Evolutionary conservation across 2,797 vertebrate genomes (phyloP), one percentile per base, ranked within the genome.

Genomic region (Halcyon leucocephala): DNA sequence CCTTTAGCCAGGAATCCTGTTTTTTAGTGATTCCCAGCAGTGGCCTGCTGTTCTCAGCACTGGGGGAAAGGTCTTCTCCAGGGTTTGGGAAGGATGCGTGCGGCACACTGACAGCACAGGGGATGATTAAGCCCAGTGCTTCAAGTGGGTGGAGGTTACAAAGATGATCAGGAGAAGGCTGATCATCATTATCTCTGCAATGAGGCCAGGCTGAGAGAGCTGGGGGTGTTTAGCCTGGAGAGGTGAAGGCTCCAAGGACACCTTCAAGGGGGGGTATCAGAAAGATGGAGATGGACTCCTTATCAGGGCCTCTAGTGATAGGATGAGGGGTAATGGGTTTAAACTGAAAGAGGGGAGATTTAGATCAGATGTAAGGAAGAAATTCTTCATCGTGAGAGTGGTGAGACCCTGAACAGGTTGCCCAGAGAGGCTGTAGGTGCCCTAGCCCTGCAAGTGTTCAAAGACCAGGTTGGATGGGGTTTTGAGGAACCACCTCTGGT

Each of bases 41-140:
- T 1, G 20, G 12, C 31, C 2, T 2, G 7, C n/a, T 11, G 4
- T 55, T 41, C 66, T 55, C 46, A 25, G 3, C 16, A 6, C 15
- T 0, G 28, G 3, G 19, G 67, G 33, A 2, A 22, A 49, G 12
- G 16, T 24, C 35, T 39, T 14, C 54, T 29, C 66, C 26, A 8
- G 24, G 31, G 6, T 7, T 57, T 48, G 29, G 6, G 8, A 31
- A 25, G 62, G 44, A 4, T 9, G 14, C 2, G 0, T 9, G 14
- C 62, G 26, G 22, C 39, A 41, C 13, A 42, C 33, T 13, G 7
- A 25, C 19, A 31, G 26, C 61, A 31, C 19, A 29, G 28, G 39
- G 19, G n/a, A 62, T 79, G 74, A 3, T 42, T 6, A 21, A 60
- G 14, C 58, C 57, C 31, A 2, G 24, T 31, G 44, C 4, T 70